phyloP scores from a whole-genome alignment of 2,113 vertebrate species.

The Emydocephalus ijimae region DNA sequence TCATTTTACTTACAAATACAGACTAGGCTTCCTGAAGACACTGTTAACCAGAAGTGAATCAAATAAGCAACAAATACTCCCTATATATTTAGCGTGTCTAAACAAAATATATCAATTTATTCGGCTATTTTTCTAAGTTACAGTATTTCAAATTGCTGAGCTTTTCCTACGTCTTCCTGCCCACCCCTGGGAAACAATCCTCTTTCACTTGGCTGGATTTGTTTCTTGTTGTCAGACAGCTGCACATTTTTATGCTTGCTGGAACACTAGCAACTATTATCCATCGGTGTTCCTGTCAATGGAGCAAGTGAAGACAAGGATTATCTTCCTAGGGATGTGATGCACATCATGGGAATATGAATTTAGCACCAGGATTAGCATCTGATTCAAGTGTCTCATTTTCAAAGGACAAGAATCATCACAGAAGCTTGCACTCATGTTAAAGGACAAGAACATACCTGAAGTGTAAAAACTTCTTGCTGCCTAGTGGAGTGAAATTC shows the following conservation, averaged over 20 bases:
- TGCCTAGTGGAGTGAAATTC: background rate
- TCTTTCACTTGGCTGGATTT: background rate
- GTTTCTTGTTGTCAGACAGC: slow-evolving; percentile 15
- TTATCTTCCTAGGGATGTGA: background rate
- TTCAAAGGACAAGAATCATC: background rate
- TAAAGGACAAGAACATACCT: background rate
- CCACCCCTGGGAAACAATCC: background rate
- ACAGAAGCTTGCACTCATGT: background rate
- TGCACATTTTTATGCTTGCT: background rate
- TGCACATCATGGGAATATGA: background rate
- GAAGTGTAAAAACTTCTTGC: background rate
- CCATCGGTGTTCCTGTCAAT: background rate
- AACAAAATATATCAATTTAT: slow-evolving; percentile 1
- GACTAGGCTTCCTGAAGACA: too few species aligned
- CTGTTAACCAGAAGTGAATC: background rate
- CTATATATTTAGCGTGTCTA: background rate
- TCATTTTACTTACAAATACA: background rate
- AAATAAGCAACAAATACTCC: background rate
- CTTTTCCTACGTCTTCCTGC: background rate
- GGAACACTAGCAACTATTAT: background rate
- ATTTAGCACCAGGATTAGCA: background rate
- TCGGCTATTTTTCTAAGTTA: background rate
- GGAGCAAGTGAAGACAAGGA: slow-evolving; percentile 2
- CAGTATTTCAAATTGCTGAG: background rate
- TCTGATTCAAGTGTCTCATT: background rate